Evolutionary conservation across 2,888 invertebrate genomes (phyloP).

Genomic region (Laothoe populi): DNA sequence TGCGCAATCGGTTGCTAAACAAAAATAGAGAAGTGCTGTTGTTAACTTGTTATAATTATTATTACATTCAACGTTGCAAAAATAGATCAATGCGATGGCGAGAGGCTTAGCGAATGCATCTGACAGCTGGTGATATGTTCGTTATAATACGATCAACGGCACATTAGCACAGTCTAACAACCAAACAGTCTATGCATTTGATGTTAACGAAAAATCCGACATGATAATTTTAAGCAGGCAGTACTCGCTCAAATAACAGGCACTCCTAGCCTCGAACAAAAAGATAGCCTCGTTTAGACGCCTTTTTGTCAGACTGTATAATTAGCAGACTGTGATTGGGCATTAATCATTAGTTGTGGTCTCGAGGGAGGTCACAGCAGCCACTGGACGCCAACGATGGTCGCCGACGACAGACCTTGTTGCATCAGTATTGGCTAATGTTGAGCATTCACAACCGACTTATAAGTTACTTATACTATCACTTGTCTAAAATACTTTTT

Average conservation of each 20-base stretch:
- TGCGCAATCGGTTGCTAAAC: conserved; percentile 37
- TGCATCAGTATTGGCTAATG: conserved; percentile 29
- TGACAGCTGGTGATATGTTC: conserved; percentile 28
- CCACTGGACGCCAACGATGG: background rate
- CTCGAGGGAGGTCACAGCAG: background rate
- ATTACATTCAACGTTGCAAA: conserved; percentile 33
- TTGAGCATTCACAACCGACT: conserved; percentile 33
- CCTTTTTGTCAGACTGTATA: background rate
- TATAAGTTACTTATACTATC: too few species aligned
- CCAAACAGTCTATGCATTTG: too few species aligned
- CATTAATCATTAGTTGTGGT: conserved; percentile 28
- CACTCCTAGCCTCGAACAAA: too few species aligned
- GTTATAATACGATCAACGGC: conserved; percentile 28
- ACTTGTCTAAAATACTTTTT: too few species aligned
- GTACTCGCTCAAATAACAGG: too few species aligned
- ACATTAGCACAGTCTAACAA: too few species aligned
- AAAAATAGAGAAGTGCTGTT: conserved; percentile 34
- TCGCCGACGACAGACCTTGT: conserved; percentile 2
- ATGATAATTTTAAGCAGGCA: too few species aligned
- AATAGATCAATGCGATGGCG: conserved; percentile 29
- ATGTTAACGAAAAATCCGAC: too few species aligned
- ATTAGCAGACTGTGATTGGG: conserved; percentile 17
- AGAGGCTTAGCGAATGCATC: conserved; percentile 26
- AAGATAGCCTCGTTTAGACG: too few species aligned
- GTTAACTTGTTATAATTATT: too few species aligned